Conservation (phyloP, 2,797 vertebrate species). For the Mallotus villosus region DNA sequence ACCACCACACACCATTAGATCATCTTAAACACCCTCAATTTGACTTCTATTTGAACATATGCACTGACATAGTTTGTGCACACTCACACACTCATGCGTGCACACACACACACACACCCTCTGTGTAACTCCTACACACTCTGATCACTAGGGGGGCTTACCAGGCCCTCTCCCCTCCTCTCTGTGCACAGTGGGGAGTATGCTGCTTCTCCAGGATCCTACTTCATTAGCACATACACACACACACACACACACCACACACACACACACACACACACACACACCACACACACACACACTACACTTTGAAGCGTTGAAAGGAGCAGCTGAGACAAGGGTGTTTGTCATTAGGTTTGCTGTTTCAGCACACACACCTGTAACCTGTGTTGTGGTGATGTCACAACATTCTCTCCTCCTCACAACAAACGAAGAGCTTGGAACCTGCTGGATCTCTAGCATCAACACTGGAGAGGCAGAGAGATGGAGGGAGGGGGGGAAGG, state of each 20-base stretch:
- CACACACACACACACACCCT: constrained; percentile 7
- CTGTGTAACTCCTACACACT: not conserved
- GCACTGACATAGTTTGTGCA: constrained; percentile 3
- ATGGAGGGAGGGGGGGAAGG: too few relatives aligned
- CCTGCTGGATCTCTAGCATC: too few relatives aligned
- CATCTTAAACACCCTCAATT: too few relatives aligned
- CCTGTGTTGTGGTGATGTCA: not conserved
- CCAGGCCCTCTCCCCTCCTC: constrained; percentile 16
- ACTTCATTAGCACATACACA: constrained; percentile 30
- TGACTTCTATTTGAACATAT: not conserved
- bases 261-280: too few relatives aligned
- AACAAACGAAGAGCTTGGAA: not conserved
- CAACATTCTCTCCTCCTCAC: not conserved
- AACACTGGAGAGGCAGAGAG: too few relatives aligned
- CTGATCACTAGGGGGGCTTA: constrained; percentile 36
- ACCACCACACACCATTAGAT: not conserved
- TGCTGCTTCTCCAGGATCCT: constrained; percentile 25
- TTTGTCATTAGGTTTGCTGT: constrained; percentile 5
- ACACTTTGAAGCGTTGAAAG: too few relatives aligned
- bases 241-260: too few relatives aligned
- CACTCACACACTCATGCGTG: constrained; percentile 8
- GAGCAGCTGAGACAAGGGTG: too few relatives aligned
- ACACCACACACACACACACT: too few relatives aligned
- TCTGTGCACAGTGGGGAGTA: constrained; percentile 33
- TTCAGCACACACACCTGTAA: not conserved